Evolutionary conservation across 2,888 invertebrate species (phyloP).

Genomic region (Watsonalla cultraria): DNA sequence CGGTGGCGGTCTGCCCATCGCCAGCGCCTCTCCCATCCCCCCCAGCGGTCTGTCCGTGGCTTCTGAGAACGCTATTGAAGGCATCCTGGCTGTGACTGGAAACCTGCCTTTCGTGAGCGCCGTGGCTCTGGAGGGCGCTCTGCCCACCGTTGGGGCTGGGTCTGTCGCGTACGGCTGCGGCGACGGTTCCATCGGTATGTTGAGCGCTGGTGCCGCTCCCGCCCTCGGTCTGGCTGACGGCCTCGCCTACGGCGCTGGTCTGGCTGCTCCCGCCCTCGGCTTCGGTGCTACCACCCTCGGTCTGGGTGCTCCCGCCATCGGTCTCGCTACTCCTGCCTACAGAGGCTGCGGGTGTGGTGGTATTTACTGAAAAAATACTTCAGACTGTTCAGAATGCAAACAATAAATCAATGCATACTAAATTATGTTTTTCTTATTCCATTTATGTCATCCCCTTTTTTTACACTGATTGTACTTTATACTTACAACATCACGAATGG

Average conservation of each 20-base stretch:
- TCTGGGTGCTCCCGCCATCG: neutral
- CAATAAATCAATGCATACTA: too few relatives aligned
- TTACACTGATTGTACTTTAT: too few relatives aligned
- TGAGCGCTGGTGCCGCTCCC: conserved; percentile 3
- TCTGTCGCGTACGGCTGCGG: conserved; percentile 15
- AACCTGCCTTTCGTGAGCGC: conserved; percentile 27
- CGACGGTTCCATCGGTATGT: conserved; percentile 6
- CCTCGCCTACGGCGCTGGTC: neutral
- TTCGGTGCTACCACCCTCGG: conserved; percentile 3
- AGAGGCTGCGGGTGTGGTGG: neutral
- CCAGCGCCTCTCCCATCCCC: conserved; percentile 18
- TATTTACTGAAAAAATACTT: conserved; percentile 14
- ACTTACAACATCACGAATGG: too few relatives aligned
- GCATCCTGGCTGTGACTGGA: conserved; percentile 10
- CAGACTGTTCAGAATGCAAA: conserved; percentile 21
- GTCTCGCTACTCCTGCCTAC: conserved; percentile 1
- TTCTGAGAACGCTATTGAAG: conserved; percentile 8
- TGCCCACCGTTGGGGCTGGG: conserved; percentile 13
- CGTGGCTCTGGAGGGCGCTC: conserved; percentile 28
- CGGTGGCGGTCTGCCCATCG: conserved; percentile 10
- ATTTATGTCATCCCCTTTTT: too few relatives aligned
- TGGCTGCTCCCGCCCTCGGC: conserved; percentile 8
- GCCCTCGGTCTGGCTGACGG: conserved; percentile 5
- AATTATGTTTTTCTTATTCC: too few relatives aligned
- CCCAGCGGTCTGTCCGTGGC: conserved; percentile 18